Percentiles rank a stretch among this genome's conserved stretches.
Evolutionary conservation across 2,797 vertebrate genomes (phyloP).

Genomic region (Pogoniulus pusillus): DNA sequence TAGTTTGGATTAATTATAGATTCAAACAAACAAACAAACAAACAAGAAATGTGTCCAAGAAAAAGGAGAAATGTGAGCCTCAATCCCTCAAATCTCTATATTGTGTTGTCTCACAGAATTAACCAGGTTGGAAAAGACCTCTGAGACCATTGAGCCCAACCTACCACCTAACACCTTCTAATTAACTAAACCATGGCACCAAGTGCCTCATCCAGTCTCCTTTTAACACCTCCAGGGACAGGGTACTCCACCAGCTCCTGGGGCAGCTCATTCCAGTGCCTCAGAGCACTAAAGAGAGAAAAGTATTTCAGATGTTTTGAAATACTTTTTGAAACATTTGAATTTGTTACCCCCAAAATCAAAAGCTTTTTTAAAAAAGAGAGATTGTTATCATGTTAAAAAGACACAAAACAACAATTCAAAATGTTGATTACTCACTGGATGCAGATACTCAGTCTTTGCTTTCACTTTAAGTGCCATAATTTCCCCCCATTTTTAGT

Average conservation of each 20-base stretch:
- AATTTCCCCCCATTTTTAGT: not conserved
- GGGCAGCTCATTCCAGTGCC: no score
- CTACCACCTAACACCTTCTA: no score
- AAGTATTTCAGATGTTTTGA: not conserved
- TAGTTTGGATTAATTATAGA: not conserved
- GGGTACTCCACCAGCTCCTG: no score
- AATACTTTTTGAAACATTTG: no score
- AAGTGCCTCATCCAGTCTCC: no score
- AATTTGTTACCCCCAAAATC: not conserved
- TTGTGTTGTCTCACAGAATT: not conserved
- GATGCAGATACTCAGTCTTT: not conserved
- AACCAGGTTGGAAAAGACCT: no score
- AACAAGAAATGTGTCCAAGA: not conserved
- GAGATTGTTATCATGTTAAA: not conserved
- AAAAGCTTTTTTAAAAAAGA: not conserved
- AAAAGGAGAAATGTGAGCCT: not conserved
- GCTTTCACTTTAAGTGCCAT: not conserved
- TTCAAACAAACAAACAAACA: not conserved
- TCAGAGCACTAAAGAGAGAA: not conserved
- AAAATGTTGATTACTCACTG: not conserved
- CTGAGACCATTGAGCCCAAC: no score
- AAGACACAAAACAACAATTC: not conserved
- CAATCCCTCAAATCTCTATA: not conserved
- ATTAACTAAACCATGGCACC: no score
- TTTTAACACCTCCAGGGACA: no score